Evolutionary conservation across 23 tunicate species (phyloP), one percentile per base, ranked within the genome.

Genomic region (Diplosoma virens): DNA sequence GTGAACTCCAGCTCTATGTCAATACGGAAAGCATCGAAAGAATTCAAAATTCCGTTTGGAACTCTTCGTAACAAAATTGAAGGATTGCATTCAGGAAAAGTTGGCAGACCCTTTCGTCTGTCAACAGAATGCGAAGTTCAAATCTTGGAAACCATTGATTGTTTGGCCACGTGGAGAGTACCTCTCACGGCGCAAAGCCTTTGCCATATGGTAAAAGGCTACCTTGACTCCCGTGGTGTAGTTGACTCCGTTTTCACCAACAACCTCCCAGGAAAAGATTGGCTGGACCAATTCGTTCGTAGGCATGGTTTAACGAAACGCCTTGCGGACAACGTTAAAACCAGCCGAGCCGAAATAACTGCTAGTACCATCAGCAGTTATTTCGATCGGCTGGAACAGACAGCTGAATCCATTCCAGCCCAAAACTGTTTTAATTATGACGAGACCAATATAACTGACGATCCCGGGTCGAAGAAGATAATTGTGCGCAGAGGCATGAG

Each of bases 31-130:
- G 76, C 76, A 37, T 37, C 76, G 23, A 70, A 70, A 46, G 33
- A 21, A 20, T 70, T 37, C 25, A 20, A 37, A 11, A 70, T 70
- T 6, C 76, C 66, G 6, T 70, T 37, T 37, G 76, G 76, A 70
- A 70, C 76, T 6, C 27, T 70, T 5, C 30, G 66, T 3, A 70
- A 70, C 21, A 70, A 70, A 4, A 63, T 7, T 23, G 30, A 63
- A 28, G 30, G 30, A 6, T 24, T 46, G 6, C 55, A 20, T 37
- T n/a, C 33, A 4, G 58, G 58, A 46, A 70, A 41, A 70, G 76
- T 70, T 34, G 76, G 76, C 55, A 37, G 66, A 70, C 76, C 76
- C 36, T 41, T 41, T 63, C 69, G 69, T 4, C 69, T 63, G 34
- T 24, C 69, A 24, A 5, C 34, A 63, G 69, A 63, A 27, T 63